Conservation (phyloP, 2,113 vertebrate species). For the Zosterops lateralis region DNA sequence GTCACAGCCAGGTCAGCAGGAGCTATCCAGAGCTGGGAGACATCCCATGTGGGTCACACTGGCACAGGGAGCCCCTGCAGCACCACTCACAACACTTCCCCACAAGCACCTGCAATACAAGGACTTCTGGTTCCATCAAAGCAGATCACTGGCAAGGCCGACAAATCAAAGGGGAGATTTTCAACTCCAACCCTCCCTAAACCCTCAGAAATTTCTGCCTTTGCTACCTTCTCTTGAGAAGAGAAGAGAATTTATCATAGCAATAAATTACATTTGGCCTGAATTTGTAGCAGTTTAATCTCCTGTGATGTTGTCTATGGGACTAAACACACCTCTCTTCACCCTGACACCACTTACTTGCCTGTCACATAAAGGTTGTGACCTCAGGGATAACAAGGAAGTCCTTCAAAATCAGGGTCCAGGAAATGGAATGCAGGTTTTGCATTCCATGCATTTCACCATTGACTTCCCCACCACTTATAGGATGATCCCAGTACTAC, state of each 20-base stretch:
- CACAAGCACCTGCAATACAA: accelerated
- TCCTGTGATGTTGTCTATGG: background rate
- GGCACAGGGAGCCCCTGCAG: no score
- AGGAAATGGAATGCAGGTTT: background rate
- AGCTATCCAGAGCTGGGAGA: background rate
- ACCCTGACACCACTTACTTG: background rate
- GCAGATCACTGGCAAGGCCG: background rate
- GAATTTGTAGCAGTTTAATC: background rate
- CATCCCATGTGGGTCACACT: accelerated
- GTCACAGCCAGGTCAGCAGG: background rate
- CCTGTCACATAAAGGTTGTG: background rate
- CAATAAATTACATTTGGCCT: background rate
- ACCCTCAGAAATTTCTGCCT: background rate
- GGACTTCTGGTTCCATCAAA: background rate
- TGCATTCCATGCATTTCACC: background rate
- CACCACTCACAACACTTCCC: background rate
- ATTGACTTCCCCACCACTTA: background rate
- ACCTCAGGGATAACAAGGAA: background rate
- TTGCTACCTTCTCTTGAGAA: background rate
- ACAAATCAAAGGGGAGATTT: background rate
- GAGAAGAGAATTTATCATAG: no score
- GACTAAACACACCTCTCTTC: background rate
- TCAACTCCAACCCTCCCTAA: background rate
- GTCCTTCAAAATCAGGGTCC: background rate
- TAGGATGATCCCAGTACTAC: background rate